A percentile compares a stretch with the other conserved stretches of the same genome.
Evolutionary conservation across 2,888 invertebrate species (phyloP).

Genomic region (Drosophila robusta): DNA sequence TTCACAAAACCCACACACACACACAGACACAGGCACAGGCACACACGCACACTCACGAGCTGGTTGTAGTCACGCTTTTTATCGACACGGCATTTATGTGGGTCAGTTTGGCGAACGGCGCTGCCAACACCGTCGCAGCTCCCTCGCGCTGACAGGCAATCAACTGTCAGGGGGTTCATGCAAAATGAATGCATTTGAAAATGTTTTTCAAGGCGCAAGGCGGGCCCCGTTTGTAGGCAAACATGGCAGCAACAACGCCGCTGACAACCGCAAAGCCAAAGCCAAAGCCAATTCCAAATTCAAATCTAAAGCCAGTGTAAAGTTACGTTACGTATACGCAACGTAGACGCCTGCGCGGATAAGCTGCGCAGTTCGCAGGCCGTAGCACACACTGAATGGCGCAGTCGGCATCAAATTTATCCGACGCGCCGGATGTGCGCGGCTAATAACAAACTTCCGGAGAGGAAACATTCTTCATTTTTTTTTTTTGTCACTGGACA

Average conservation of each 20-base stretch:
- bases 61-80: constrained; percentile 45
- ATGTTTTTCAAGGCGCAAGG: constrained; percentile 53
- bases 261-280: constrained; percentile 30
- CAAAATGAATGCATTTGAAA: constrained; percentile 62
- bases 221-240: constrained; percentile 29
- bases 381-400: constrained; percentile 5
- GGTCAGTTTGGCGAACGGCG: constrained; percentile 60
- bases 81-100: constrained; percentile 64
- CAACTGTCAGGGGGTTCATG: constrained; percentile 56
- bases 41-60: constrained; percentile 35
- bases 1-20: constrained; percentile 61
- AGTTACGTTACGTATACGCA: constrained; percentile 69
- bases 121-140: constrained; percentile 12
- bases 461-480: constrained; percentile 70
- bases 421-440: constrained; percentile 74
- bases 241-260: constrained; percentile 37
- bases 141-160: constrained; percentile 62
- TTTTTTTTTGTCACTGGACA: constrained; percentile 66
- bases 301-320: constrained; percentile 15
- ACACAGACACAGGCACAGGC: constrained; percentile 3
- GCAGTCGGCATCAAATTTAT: constrained; percentile 49
- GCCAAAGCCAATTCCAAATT: constrained; percentile 21
- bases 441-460: constrained; percentile 82
- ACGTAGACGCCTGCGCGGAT: constrained; percentile 69
- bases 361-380: constrained; percentile 61